A percentile compares a stretch with the other conserved stretches of the same genome.
Evolutionary conservation across 2,888 invertebrate species (phyloP).

Genomic region (Sclerodermus sp.): DNA sequence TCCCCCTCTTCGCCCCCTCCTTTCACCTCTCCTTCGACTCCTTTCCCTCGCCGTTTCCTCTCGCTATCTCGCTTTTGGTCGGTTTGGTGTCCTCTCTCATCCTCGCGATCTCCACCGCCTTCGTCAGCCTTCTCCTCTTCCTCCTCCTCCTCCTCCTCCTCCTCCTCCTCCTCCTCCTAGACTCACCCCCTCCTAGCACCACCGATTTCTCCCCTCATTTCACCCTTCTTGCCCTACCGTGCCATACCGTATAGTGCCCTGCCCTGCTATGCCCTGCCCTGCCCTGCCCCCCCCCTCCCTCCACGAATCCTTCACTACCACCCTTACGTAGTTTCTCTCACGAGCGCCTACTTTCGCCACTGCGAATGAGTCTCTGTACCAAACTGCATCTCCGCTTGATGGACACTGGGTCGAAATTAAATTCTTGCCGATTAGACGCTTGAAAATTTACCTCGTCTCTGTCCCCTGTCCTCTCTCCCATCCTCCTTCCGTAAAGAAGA

Average conservation of each 20-base stretch:
- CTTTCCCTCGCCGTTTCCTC: slow-evolving; percentile 2
- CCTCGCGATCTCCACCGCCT: slow-evolving; percentile 10
- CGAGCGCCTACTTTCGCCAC: not conserved
- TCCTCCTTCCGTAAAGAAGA: too few species aligned
- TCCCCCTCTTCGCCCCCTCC: slow-evolving; percentile 37
- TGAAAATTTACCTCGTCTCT: too few species aligned
- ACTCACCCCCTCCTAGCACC: slow-evolving; percentile 7
- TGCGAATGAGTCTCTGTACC: too few species aligned
- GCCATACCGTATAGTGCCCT: slow-evolving; percentile 16
- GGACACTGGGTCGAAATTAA: too few species aligned
- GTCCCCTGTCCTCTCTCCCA: too few species aligned
- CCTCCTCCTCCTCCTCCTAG: too few species aligned
- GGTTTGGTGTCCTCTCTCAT: slow-evolving; percentile 11
- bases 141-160: slow-evolving; percentile 14
- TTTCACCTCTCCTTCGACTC: slow-evolving; percentile 13
- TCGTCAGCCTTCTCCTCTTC: too few species aligned
- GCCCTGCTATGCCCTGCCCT: slow-evolving; percentile 15
- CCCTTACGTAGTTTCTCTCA: slow-evolving; percentile 13
- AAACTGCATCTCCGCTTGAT: too few species aligned
- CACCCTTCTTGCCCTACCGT: slow-evolving; percentile 9
- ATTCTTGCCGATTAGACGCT: too few species aligned
- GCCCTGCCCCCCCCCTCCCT: slow-evolving; percentile 17
- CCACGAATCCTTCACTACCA: slow-evolving; percentile 2
- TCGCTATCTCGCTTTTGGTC: not conserved
- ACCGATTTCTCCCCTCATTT: slow-evolving; percentile 11